phyloP scores from a whole-genome alignment of 2,113 vertebrate genomes.

The Chelonoidis abingdonii region DNA sequence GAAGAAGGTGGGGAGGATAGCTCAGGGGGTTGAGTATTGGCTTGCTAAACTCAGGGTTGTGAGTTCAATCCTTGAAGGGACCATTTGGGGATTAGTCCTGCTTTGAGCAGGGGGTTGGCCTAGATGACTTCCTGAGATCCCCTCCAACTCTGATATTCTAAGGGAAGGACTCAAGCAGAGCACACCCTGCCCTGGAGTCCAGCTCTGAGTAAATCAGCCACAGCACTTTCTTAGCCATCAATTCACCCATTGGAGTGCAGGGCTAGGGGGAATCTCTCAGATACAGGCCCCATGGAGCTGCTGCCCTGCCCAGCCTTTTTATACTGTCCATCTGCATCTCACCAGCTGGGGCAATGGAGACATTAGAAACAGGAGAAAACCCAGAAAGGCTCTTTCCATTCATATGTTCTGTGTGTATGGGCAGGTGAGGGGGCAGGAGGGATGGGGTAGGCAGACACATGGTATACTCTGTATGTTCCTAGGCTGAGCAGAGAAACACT shows the following conservation, averaged over 20 bases:
- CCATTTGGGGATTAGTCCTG: no score
- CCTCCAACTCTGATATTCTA: no score
- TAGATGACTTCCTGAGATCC: no score
- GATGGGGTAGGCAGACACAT: background rate
- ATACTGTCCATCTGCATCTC: background rate
- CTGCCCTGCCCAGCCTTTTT: background rate
- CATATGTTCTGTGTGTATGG: background rate
- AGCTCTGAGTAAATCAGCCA: background rate
- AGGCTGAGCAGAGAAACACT: background rate
- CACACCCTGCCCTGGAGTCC: background rate
- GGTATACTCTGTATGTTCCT: no score
- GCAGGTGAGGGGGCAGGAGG: background rate
- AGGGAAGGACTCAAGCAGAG: background rate
- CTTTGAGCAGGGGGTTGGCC: no score
- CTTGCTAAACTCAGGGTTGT: no score
- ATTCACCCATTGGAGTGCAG: no score
- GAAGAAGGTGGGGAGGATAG: rapidly evolving
- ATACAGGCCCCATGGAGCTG: no score
- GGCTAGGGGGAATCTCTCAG: background rate
- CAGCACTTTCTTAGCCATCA: background rate
- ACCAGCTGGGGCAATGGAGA: background rate
- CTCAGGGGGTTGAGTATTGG: no score
- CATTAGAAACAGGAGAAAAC: background rate
- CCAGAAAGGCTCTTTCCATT: background rate
- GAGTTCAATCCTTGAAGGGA: no score